Base-by-base conservation (phyloP, 2,113 vertebrate genomes). In the Eleginops maclovinus region DNA sequence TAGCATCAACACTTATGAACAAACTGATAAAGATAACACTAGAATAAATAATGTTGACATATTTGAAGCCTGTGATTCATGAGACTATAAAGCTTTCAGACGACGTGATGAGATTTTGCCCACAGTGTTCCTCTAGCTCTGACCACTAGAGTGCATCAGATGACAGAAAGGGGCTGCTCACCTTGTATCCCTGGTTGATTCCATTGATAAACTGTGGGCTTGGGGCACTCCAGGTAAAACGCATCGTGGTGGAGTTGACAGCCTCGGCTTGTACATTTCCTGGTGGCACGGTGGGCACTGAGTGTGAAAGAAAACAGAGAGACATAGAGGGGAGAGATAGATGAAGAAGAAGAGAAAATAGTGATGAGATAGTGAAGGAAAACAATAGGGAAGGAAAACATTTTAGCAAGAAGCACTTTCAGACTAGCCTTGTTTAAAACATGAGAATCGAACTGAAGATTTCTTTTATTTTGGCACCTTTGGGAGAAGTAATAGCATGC, bases 171-270 rank as follows among this genome's bases (percentile, higher is more conserved):
- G 71, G 17, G 71, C 50, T 10, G 24, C 90, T 91, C 92, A 99
- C 98, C 98, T 99, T 99, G 90, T 99, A 99, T 51, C 98, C 98
- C 87, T 99, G 97, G 94, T 99, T 99, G 95, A 99, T 98, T 75
- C 98, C 98, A 0, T 99, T 99, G 94, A 99, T 97, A 93, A 99
- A 99, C 93, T 99, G 98, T 12, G 98, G 98, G 87, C 97, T 99
- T 28, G 98, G 97, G 24, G 98, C 97, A 51, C 93, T 97, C 98
- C 98, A 99, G 62, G 94, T 97, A 91, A 98, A 96, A 78, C 96
- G 97, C 83, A 99, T 94, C 24, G 97, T 93, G 2, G 96, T 99
- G 74, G 98, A 99, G 87, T 99, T 99, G 92, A 99, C 97, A 0
- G 97, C 96, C 79, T 99, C 97, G 0, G 93, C 91, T n/a, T 97